Percentiles rank a stretch among this genome's conserved stretches.
phyloP scores from a whole-genome alignment of 2,113 vertebrate genomes.

The Amia ocellicauda region DNA sequence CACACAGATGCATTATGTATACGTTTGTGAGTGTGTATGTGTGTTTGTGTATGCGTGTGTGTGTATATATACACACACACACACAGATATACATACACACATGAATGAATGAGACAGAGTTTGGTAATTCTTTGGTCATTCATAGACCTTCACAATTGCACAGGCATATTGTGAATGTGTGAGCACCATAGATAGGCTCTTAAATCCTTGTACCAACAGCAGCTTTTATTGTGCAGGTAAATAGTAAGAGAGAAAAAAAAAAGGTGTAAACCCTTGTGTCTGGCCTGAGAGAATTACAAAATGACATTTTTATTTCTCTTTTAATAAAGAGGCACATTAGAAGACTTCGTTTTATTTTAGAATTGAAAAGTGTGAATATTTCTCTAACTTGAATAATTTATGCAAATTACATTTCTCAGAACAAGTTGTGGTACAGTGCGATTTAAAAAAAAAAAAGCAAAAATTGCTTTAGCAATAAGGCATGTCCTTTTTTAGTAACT shows the following conservation, averaged over 20 bases:
- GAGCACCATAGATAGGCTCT: constrained; percentile 69
- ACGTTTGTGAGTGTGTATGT: constrained; percentile 72
- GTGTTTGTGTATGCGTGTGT: constrained; percentile 68
- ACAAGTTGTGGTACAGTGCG: constrained; percentile 53
- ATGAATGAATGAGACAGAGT: constrained; percentile 72
- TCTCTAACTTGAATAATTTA: constrained; percentile 65
- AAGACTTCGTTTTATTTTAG: constrained; percentile 80
- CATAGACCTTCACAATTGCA: constrained; percentile 69
- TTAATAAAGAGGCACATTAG: constrained; percentile 87
- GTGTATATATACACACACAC: constrained; percentile 72
- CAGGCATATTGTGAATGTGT: constrained; percentile 73
- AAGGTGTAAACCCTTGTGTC: constrained; percentile 64
- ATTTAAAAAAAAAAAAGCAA: constrained; percentile 50
- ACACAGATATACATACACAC: constrained; percentile 71
- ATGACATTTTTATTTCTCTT: constrained; percentile 82
- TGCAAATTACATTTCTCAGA: constrained; percentile 62
- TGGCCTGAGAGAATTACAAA: constrained; percentile 76
- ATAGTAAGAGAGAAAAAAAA: constrained; percentile 63
- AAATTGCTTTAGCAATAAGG: constrained; percentile 58
- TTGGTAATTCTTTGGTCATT: constrained; percentile 77
- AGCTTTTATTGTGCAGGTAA: constrained; percentile 72
- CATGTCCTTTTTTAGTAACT: constrained; percentile 67
- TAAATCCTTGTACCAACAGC: constrained; percentile 75
- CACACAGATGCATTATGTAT: constrained; percentile 40
- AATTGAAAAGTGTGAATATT: constrained; percentile 68